Conservation (phyloP, 23 tunicate species). For the Ciona savignyi region DNA sequence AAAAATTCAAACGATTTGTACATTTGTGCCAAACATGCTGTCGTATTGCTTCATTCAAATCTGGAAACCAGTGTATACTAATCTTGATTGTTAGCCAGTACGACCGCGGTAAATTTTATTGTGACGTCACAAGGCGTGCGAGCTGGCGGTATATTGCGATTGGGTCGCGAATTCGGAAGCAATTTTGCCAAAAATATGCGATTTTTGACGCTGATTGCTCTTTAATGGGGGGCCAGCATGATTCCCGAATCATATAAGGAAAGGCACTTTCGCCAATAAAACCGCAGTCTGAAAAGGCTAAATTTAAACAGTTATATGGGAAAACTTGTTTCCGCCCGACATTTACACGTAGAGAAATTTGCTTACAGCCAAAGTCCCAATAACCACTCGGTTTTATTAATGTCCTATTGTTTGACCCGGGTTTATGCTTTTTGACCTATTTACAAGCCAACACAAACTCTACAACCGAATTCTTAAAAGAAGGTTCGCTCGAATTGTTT, state of each 20-base stretch:
- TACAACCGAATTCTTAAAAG: no score
- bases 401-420: no score
- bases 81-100: neutral
- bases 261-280: neutral
- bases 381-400: no score
- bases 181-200: neutral
- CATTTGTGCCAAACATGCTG: no score
- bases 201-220: neutral
- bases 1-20: no score
- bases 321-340: neutral
- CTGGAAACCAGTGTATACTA: neutral
- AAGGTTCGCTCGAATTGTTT: no score
- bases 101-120: neutral
- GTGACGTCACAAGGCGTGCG: neutral
- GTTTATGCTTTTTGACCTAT: no score
- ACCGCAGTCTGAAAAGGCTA: neutral
- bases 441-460: no score
- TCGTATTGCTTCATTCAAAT: no score
- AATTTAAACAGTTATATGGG: neutral
- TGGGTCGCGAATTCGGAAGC: slow-evolving; percentile 1
- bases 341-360: no score
- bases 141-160: neutral
- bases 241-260: neutral
- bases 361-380: no score
- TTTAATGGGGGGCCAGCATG: neutral